phyloP scores from a whole-genome alignment of 2,888 invertebrate genomes.

The Mythimna loreyi region DNA sequence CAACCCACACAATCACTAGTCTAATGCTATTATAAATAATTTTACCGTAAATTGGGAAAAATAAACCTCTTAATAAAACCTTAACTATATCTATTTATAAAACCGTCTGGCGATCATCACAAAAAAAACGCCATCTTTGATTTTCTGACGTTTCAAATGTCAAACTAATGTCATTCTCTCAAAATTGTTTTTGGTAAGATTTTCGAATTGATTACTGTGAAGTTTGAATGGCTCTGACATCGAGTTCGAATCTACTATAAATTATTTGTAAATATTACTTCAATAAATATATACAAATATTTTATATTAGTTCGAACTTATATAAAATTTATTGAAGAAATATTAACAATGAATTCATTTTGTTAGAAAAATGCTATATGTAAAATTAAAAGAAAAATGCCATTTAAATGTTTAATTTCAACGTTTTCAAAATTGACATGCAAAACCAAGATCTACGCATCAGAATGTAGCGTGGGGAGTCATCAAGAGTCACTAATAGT shows the following conservation, averaged over 20 bases:
- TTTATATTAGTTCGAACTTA: too few species aligned
- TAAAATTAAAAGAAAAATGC: too few species aligned
- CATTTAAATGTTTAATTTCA: too few species aligned
- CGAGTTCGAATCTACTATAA: background rate
- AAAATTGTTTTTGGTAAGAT: background rate
- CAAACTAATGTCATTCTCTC: slow-evolving; percentile 5
- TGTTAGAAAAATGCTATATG: background rate
- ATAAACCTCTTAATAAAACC: slow-evolving; percentile 9
- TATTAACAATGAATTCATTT: too few species aligned
- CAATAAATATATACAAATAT: too few species aligned
- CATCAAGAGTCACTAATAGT: slow-evolving; percentile 9
- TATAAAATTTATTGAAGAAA: too few species aligned
- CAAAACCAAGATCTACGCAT: background rate
- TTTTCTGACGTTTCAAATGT: slow-evolving; percentile 26
- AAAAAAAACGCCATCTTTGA: slow-evolving; percentile 7
- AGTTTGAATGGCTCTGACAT: background rate
- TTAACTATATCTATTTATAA: background rate
- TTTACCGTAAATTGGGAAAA: slow-evolving; percentile 5
- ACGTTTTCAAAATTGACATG: background rate
- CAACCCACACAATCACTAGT: slow-evolving; percentile 56
- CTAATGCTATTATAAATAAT: slow-evolving; percentile 41
- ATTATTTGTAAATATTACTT: too few species aligned
- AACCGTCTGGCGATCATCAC: background rate
- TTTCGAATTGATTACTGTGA: background rate
- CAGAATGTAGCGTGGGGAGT: background rate